phyloP scores from a whole-genome alignment of 2,888 invertebrate species.

The Cantharis nigra region DNA sequence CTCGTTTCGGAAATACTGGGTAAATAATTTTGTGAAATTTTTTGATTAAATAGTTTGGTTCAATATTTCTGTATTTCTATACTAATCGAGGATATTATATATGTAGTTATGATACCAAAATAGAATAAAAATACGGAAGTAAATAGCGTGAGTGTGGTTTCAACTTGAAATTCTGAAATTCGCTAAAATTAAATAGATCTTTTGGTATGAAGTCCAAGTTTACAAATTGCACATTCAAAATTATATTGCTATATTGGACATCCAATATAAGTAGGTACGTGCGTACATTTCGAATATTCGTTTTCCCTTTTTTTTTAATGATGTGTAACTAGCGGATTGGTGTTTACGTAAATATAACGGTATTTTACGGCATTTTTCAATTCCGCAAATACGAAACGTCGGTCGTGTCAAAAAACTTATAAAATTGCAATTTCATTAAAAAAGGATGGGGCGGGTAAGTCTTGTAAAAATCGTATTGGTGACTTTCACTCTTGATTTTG shows the following conservation, averaged over 20 bases:
- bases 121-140: neutral
- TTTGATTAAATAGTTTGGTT: neutral
- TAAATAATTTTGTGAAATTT: neutral
- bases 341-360: neutral
- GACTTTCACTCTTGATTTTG: conserved; percentile 27
- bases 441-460: conserved; percentile 13
- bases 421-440: conserved; percentile 34
- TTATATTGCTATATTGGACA: neutral
- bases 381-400: conserved; percentile 17
- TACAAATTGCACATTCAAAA: neutral
- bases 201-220: neutral
- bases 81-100: neutral
- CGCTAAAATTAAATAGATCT: neutral
- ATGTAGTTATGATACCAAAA: neutral
- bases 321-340: neutral
- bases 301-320: neutral
- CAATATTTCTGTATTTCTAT: neutral
- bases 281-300: neutral
- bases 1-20: neutral
- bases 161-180: neutral
- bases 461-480: conserved; percentile 13
- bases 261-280: neutral
- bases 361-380: neutral
- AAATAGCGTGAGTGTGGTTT: neutral
- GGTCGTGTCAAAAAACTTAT: conserved; percentile 31